Evolutionary conservation across 2,888 invertebrate species (phyloP).

Genomic region (Oconnorella tubifera): DNA sequence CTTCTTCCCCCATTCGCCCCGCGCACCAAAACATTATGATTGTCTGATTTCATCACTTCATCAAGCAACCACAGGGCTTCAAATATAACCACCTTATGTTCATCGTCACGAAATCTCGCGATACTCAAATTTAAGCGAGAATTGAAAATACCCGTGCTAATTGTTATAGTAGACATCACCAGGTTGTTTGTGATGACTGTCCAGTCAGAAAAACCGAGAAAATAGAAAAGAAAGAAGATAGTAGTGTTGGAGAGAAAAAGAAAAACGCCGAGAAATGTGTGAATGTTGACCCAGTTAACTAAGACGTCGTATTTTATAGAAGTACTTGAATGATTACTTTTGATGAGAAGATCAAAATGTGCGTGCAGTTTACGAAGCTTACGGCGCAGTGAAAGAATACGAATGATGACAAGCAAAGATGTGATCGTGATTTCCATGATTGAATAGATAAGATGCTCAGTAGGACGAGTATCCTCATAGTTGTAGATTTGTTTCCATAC

Average conservation of each 20-base stretch:
- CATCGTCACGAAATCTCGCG: conserved; percentile 1
- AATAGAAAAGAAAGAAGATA: not conserved
- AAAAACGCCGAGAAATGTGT: conserved; percentile 5
- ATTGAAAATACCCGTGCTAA: conserved; percentile 2
- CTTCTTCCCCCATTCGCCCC: too few species aligned
- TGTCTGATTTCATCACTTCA: not conserved
- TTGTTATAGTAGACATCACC: conserved; percentile 4
- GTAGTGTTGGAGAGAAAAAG: conserved; percentile 1
- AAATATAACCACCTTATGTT: not conserved
- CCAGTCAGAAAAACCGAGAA: conserved; percentile 2
- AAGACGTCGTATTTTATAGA: not conserved
- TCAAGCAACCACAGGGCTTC: not conserved
- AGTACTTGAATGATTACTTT: not conserved
- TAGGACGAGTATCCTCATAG: not conserved
- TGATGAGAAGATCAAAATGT: not conserved
- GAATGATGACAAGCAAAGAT: not conserved
- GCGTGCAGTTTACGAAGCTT: not conserved
- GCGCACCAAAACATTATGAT: too few species aligned
- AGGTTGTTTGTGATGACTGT: not conserved
- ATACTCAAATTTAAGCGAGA: not conserved
- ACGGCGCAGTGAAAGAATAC: not conserved
- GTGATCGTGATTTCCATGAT: not conserved
- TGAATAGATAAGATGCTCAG: not conserved
- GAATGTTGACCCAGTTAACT: not conserved
- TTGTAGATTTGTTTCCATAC: not conserved